A percentile compares a stretch with the other conserved stretches of the same genome.
Evolutionary conservation across 1,140 invertebrate genomes (phyloP).

Genomic region (Caenorhabditis elegans): WBcel235 BX284606.5:3350001-3350500

Average conservation of each 20-base stretch:
- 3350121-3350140: too few species aligned
- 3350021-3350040: slow-evolving; percentile 19
- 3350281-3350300: neutral
- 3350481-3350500: slow-evolving; percentile 30
- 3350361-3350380: neutral
- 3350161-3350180: slow-evolving; percentile 15
- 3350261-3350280: neutral
- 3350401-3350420: neutral
- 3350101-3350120: neutral
- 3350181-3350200: neutral
- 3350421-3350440: neutral
- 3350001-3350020: slow-evolving; percentile 5
- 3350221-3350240: neutral
- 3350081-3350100: neutral
- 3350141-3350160: too few species aligned
- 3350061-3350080: slow-evolving; percentile 1
- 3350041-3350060: slow-evolving; percentile 9
- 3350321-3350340: neutral
- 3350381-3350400: neutral
- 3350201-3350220: neutral
- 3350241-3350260: neutral
- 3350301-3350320: neutral
- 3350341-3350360: neutral
- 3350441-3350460: neutral
- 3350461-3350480: slow-evolving; percentile 13